Conservation (phyloP, 2,797 vertebrate species). For the Tachyglossus aculeatus region DNA sequence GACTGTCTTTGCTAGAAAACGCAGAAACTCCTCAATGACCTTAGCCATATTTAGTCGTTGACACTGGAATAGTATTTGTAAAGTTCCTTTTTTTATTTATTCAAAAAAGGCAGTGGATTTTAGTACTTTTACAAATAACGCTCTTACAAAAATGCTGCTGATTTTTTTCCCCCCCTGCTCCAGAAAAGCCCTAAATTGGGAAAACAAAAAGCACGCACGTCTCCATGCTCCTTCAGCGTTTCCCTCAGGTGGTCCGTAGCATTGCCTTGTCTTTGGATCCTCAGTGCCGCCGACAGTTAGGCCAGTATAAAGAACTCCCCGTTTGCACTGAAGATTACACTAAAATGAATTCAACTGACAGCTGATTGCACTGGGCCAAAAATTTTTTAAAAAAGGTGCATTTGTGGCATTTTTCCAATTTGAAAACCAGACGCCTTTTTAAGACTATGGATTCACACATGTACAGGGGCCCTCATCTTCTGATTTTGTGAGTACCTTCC, state of each 20-base stretch:
- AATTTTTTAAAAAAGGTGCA: slow-evolving; percentile 58
- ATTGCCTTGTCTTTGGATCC: slow-evolving; percentile 78
- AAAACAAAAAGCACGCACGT: slow-evolving; percentile 46
- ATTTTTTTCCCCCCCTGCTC: no score
- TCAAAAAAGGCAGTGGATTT: slow-evolving; percentile 70
- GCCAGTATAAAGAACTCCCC: slow-evolving; percentile 79
- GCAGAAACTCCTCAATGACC: slow-evolving; percentile 91
- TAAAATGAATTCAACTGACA: slow-evolving; percentile 69
- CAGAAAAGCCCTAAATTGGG: slow-evolving; percentile 58
- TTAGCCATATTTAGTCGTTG: slow-evolving; percentile 72
- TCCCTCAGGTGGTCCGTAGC: slow-evolving; percentile 87
- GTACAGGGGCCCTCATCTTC: slow-evolving; percentile 47
- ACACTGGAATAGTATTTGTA: slow-evolving; percentile 81
- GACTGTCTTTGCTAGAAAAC: slow-evolving; percentile 90
- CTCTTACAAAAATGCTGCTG: slow-evolving; percentile 75
- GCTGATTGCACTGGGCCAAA: slow-evolving; percentile 77
- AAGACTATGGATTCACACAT: slow-evolving; percentile 70
- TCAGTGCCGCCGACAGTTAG: slow-evolving; percentile 83
- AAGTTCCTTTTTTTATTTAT: slow-evolving; percentile 74
- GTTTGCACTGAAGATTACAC: slow-evolving; percentile 87
- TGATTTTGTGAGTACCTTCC: slow-evolving; percentile 29
- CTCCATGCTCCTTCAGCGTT: slow-evolving; percentile 39
- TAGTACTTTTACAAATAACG: slow-evolving; percentile 68
- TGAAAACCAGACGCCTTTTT: slow-evolving; percentile 86
- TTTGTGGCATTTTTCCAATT: slow-evolving; percentile 69